Evolutionary conservation across 2,888 invertebrate genomes (phyloP).

Genomic region (Mesodorylaimus sp.): DNA sequence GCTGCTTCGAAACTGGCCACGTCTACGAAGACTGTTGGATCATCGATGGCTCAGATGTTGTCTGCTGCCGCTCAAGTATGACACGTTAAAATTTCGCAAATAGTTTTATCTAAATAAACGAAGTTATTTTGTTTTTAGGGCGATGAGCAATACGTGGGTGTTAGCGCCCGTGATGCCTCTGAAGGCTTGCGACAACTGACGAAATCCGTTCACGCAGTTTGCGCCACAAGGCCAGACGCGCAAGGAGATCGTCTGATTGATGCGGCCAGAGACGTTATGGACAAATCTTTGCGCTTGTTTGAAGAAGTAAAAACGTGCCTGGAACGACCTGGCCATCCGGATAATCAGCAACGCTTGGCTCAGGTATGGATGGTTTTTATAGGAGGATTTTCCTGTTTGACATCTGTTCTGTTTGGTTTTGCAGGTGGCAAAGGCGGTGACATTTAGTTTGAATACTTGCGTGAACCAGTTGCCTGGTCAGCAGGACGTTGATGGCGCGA

Average conservation of each 20-base stretch:
- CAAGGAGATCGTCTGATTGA: conserved; percentile 33
- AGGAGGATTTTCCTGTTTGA: neutral
- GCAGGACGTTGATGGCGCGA: conserved; percentile 72
- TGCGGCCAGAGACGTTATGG: conserved; percentile 55
- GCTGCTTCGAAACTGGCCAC: conserved; percentile 11
- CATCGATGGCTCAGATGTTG: conserved; percentile 62
- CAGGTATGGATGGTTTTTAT: conserved; percentile 44
- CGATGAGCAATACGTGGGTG: conserved; percentile 47
- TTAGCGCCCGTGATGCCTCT: conserved; percentile 47
- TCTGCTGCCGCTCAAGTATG: conserved; percentile 55
- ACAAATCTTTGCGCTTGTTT: conserved; percentile 54
- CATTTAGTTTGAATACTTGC: conserved; percentile 45
- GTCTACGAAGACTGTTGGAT: conserved; percentile 37
- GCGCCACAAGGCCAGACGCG: conserved; percentile 46
- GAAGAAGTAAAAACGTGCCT: conserved; percentile 62
- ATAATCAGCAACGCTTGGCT: conserved; percentile 44
- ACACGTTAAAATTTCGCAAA: neutral
- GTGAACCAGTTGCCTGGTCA: conserved; percentile 78
- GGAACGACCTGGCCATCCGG: conserved; percentile 45
- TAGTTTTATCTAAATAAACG: neutral
- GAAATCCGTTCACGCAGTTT: conserved; percentile 55
- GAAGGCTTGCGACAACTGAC: conserved; percentile 53
- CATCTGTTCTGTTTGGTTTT: neutral
- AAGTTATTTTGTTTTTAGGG: conserved; percentile 32
- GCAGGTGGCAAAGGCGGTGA: conserved; percentile 33